Base-by-base conservation (phyloP, 2,113 vertebrate species). In the Myiozetetes cayanensis region DNA sequence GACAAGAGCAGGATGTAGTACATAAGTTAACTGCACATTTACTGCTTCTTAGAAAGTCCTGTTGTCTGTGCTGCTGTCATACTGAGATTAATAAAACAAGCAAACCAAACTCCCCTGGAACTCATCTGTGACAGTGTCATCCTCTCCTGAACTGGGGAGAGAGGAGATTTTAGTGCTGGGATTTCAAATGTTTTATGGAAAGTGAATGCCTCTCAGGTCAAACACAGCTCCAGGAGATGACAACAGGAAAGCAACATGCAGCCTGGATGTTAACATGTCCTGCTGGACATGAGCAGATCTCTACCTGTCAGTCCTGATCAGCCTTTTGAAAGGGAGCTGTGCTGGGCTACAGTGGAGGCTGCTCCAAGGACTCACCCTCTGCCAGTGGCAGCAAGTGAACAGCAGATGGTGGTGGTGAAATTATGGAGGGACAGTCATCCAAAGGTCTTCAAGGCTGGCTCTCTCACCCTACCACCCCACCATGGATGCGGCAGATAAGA, bases 241-340 rank as follows among this genome's bases (percentile, higher is more conserved):
- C 39, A 62, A 9, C 0, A 2, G 46, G 50, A 85, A 85, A 78
- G 21, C 35, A 79, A 11, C 14, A 12, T 25, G 37, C 41, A 62
- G 33, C 46, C 44, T 81, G 35, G 35, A 47, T 11, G 43, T 49
- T 58, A 58, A 27, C 13, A 14, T 1, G 1, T 77, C 0, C 0
- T 46, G 30, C 47, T 59, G 9, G 46, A 16, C 9, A 5, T 12
- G 24, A 84, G 14, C 30, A 67, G 75, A 58, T 27, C 30, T 76
- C 63, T 19, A 13, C 43, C 49, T 23, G 35, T 33, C 63, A 63
- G 49, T 71, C 30, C 55, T 87, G 41, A 56, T 28, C 21, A 43
- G 22, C 31, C 23, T 21, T 74, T 65, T 85, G 50, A 71, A 92
- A 81, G 61, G 18, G 66, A 78, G 21, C 50, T 66, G 14, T 81